phyloP scores from a whole-genome alignment of 2,888 invertebrate species.

The Arge pagana region DNA sequence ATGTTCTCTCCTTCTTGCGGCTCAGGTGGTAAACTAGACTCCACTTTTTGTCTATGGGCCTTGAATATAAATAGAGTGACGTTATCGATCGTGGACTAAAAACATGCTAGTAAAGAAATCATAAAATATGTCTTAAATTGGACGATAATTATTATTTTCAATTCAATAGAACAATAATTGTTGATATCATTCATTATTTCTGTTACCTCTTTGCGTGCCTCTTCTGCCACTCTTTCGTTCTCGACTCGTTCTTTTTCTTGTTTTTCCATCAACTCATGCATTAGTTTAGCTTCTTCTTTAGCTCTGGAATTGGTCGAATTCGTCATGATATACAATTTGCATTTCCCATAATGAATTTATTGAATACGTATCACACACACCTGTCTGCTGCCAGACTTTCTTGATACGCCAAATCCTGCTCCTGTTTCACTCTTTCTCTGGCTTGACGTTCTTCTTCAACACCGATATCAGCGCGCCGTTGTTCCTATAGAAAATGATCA shows the following conservation, averaged over 20 bases:
- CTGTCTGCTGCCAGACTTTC: constrained; percentile 85
- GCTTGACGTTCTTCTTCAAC: constrained; percentile 89
- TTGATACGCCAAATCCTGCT: constrained; percentile 94
- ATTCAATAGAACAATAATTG: constrained; percentile 18
- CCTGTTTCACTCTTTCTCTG: constrained; percentile 85
- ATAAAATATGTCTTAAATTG: constrained; percentile 3
- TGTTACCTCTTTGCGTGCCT: constrained; percentile 77
- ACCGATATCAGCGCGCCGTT: constrained; percentile 75
- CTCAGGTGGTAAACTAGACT: constrained; percentile 74
- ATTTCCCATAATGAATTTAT: not conserved
- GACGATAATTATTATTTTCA: not conserved
- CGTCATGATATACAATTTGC: not conserved
- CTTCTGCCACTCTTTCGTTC: constrained; percentile 72
- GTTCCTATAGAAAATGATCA: constrained; percentile 63
- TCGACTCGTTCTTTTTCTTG: constrained; percentile 76
- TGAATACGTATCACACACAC: constrained; percentile 39
- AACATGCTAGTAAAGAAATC: not conserved
- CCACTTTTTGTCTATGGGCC: constrained; percentile 65
- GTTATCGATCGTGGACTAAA: too few relatives aligned
- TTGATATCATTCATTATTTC: too few relatives aligned
- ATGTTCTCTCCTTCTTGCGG: constrained; percentile 67
- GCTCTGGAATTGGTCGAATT: constrained; percentile 63
- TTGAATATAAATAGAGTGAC: constrained; percentile 43
- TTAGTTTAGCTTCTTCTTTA: constrained; percentile 83
- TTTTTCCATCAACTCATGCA: constrained; percentile 75